Evolutionary conservation across 1,140 invertebrate genomes (phyloP).

Genomic region (Drosophila athabasca): DNA sequence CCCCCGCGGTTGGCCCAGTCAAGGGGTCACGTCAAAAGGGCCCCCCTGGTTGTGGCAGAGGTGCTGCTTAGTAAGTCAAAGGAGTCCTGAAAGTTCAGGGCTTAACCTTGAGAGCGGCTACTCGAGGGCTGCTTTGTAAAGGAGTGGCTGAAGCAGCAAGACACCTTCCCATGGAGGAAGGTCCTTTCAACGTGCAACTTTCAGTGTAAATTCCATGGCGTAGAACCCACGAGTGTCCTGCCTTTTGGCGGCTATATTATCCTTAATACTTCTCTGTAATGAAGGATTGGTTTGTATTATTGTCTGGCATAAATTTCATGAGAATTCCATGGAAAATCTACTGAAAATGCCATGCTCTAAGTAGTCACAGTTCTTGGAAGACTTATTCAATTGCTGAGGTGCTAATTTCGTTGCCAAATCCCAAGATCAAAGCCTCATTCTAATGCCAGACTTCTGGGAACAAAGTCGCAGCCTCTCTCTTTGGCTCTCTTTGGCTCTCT

Average conservation of each 20-base stretch:
- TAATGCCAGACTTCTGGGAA: neutral
- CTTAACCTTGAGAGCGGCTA: conserved; percentile 31
- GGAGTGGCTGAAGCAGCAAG: neutral
- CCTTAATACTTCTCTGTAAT: no score
- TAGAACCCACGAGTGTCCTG: no score
- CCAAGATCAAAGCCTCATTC: conserved; percentile 28
- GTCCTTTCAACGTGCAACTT: no score
- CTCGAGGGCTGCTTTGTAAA: conserved; percentile 4
- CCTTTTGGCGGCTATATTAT: no score
- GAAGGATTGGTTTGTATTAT: no score
- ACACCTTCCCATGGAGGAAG: no score
- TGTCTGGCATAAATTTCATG: no score
- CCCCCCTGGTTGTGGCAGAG: neutral
- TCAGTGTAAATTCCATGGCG: no score
- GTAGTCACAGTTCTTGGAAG: no score
- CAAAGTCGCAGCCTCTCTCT: neutral
- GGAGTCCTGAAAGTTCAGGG: conserved; percentile 30
- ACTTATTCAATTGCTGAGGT: conserved; percentile 12
- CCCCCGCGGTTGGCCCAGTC: neutral
- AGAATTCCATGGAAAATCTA: no score
- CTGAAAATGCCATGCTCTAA: no score
- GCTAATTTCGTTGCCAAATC: conserved; percentile 28
- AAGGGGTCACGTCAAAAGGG: neutral
- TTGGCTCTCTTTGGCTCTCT: conserved; percentile 1
- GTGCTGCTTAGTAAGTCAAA: conserved; percentile 22